These are phyloP conservation scores for Pollenia amentaria DNA, from an alignment of 2,888 invertebrate species.

Conservation along the genomic window DNA sequence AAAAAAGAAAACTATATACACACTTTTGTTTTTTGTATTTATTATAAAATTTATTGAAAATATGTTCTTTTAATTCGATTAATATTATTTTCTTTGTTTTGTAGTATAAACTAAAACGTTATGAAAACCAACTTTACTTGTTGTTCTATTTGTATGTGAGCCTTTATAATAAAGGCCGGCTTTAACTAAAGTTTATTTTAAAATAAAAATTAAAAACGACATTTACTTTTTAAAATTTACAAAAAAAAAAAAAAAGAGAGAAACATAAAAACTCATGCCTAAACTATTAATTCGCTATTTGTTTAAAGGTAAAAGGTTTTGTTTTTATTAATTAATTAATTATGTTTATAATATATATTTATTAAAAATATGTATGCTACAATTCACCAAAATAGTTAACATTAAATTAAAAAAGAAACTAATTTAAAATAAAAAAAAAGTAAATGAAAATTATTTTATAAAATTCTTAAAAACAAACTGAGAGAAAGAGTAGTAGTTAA, in stretches of 20 bases:
- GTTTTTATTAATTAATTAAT: slow-evolving; percentile 62
- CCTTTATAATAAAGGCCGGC: slow-evolving; percentile 36
- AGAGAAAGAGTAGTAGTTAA: slow-evolving; percentile 57
- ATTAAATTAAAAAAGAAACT: slow-evolving; percentile 62
- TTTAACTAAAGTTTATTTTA: slow-evolving; percentile 76
- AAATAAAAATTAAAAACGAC: slow-evolving; percentile 78
- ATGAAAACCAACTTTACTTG: slow-evolving; percentile 71
- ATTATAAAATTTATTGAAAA: slow-evolving; percentile 64
- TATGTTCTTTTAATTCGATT: slow-evolving; percentile 62
- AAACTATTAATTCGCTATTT: slow-evolving; percentile 73
- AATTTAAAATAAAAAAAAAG: slow-evolving; percentile 64
- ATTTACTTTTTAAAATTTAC: slow-evolving; percentile 63
- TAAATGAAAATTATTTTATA: slow-evolving; percentile 55
- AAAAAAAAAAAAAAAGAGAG: slow-evolving; percentile 57
- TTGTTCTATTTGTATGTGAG: slow-evolving; percentile 50
- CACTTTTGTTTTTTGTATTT: slow-evolving; percentile 53
- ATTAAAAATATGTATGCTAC: slow-evolving; percentile 65
- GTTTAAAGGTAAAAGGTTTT: slow-evolving; percentile 62
- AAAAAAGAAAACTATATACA: slow-evolving; percentile 66
- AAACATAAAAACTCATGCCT: slow-evolving; percentile 72
- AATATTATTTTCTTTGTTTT: slow-evolving; percentile 53
- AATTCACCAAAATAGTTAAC: slow-evolving; percentile 72
- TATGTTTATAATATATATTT: slow-evolving; percentile 65
- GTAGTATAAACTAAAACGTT: slow-evolving; percentile 70
- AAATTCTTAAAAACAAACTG: slow-evolving; percentile 69